These are phyloP conservation scores for Glareola pratincola DNA, from an alignment of 2,113 vertebrate genomes.

Conservation along the genomic window DNA sequence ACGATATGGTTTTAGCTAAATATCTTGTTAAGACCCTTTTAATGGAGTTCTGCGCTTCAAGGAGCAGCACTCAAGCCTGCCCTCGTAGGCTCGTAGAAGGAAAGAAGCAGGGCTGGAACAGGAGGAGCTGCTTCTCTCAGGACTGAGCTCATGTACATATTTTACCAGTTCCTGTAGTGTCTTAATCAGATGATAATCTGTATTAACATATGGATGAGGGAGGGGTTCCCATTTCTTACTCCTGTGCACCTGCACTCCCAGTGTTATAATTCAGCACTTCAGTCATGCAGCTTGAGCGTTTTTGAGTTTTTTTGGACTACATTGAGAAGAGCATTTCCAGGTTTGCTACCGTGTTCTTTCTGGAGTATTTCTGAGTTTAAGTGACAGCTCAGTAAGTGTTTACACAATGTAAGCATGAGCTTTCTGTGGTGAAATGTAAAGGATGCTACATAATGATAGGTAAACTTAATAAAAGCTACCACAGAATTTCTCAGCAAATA, in stretches of 20 bases:
- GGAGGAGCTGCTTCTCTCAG: conserved; percentile 51
- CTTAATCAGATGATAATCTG: not conserved
- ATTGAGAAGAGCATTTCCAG: not conserved
- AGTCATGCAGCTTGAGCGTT: not conserved
- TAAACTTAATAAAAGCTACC: conserved; percentile 1
- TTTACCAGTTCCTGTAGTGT: conserved; percentile 16
- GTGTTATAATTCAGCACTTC: not conserved
- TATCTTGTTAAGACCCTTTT: not conserved
- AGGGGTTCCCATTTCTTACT: conserved; percentile 13
- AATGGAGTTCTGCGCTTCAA: not conserved
- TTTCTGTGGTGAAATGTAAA: conserved; percentile 47
- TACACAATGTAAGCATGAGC: conserved; percentile 40
- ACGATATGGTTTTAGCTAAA: fast-evolving
- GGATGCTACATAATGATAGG: not conserved
- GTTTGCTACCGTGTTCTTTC: conserved; percentile 4
- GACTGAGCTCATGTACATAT: not conserved
- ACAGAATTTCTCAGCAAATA: not conserved
- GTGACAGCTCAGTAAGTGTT: conserved; percentile 68
- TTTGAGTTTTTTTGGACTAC: not conserved
- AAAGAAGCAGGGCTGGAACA: conserved; percentile 10
- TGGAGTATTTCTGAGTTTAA: conserved; percentile 55
- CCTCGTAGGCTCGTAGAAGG: conserved; percentile 6
- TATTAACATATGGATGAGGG: not conserved
- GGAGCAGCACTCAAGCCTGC: conserved; percentile 52
- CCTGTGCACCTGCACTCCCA: conserved; percentile 4